phyloP scores from a whole-genome alignment of 2,797 vertebrate species.

The Sebastes aleutianus region DNA sequence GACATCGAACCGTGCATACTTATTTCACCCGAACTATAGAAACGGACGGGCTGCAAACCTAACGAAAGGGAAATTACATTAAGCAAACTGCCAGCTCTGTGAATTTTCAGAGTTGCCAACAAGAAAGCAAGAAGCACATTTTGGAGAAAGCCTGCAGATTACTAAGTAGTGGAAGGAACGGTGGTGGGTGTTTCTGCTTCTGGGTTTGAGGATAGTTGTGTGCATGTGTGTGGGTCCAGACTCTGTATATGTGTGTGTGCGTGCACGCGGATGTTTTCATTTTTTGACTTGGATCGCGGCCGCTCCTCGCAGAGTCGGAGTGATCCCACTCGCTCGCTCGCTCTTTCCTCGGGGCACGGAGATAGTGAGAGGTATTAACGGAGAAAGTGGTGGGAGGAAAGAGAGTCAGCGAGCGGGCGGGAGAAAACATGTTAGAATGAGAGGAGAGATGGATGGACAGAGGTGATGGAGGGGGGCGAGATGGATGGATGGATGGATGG shows the following conservation, averaged over 20 bases:
- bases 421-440: constrained; percentile 1
- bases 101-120: constrained; percentile 16
- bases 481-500: constrained; percentile 20
- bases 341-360: constrained; percentile 52
- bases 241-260: not conserved
- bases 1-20: not conserved
- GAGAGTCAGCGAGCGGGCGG: not conserved
- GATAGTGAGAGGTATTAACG: constrained; percentile 55
- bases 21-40: not conserved
- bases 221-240: not conserved
- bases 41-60: not conserved
- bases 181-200: constrained; percentile 54
- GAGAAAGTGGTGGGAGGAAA: constrained; percentile 63
- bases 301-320: constrained; percentile 21
- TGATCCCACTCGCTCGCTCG: constrained; percentile 56
- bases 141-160: constrained; percentile 43
- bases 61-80: constrained; percentile 2
- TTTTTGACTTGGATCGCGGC: constrained; percentile 42
- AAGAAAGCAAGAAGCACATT: constrained; percentile 35
- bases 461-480: not conserved
- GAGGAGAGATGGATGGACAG: constrained; percentile 10
- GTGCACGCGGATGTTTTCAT: constrained; percentile 26
- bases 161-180: constrained; percentile 19
- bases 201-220: constrained; percentile 20
- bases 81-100: constrained; percentile 11